Conservation (phyloP, 2,888 invertebrate genomes). For the Liodrosophila aerea region DNA sequence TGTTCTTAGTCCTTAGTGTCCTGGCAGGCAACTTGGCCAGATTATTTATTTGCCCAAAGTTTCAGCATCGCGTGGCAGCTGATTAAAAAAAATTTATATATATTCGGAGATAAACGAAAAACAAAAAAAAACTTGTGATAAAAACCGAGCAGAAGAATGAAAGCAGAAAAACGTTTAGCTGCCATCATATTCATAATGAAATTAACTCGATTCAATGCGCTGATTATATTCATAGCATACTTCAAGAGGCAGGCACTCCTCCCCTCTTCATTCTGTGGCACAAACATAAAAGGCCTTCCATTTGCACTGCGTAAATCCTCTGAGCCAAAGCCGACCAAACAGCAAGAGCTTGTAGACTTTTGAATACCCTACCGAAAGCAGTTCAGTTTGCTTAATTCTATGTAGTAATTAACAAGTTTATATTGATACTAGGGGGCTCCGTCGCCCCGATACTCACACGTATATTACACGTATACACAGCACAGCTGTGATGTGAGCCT, state of each 20-base stretch:
- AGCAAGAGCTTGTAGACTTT: neutral
- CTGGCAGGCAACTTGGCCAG: slow-evolving; percentile 61
- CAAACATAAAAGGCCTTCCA: slow-evolving; percentile 25
- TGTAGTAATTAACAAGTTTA: no score
- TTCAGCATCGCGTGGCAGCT: slow-evolving; percentile 44
- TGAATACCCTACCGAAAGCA: slow-evolving; percentile 20
- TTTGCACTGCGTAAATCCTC: slow-evolving; percentile 47
- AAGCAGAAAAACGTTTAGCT: slow-evolving; percentile 53
- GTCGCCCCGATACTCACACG: no score
- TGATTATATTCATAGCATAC: slow-evolving; percentile 76
- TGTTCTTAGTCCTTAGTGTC: slow-evolving; percentile 32
- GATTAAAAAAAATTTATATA: slow-evolving; percentile 33
- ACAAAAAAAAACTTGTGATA: neutral
- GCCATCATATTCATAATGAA: slow-evolving; percentile 66
- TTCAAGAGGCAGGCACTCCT: slow-evolving; percentile 13
- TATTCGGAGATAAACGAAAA: slow-evolving; percentile 2
- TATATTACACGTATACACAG: no score
- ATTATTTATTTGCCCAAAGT: slow-evolving; percentile 66
- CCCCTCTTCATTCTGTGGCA: no score
- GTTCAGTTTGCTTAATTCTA: no score
- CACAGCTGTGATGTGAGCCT: no score
- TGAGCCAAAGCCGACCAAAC: slow-evolving; percentile 4
- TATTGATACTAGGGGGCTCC: no score
- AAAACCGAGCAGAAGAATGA: slow-evolving; percentile 2
- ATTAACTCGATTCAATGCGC: slow-evolving; percentile 76